Evolutionary conservation across 2,888 invertebrate genomes (phyloP).

Genomic region (Argyresthia goedartella): DNA sequence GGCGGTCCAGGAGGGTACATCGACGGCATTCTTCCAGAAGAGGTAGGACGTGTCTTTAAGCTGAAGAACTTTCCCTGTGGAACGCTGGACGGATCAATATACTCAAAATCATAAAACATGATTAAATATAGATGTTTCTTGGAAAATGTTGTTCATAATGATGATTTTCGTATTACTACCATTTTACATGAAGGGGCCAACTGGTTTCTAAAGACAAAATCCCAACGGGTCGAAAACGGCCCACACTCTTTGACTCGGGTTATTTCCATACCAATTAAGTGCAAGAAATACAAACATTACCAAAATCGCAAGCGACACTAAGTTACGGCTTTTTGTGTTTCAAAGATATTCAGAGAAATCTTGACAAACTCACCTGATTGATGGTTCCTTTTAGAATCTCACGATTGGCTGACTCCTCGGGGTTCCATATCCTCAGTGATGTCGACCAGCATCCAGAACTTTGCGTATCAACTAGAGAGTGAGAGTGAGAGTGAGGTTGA

Average conservation of each 20-base stretch:
- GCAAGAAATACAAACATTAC: neutral
- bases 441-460: conserved; percentile 50
- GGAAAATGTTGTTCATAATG: too few relatives aligned
- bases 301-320: neutral
- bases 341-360: neutral
- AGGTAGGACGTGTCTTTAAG: too few relatives aligned
- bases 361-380: neutral
- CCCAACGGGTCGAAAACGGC: too few relatives aligned
- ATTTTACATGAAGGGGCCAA: too few relatives aligned
- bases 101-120: too few relatives aligned
- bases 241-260: too few relatives aligned
- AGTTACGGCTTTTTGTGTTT: neutral
- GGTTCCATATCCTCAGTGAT: conserved; percentile 55
- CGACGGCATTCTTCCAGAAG: conserved; percentile 49
- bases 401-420: conserved; percentile 60
- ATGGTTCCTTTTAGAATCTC: conserved; percentile 31
- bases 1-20: conserved; percentile 41
- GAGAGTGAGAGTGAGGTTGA: conserved; percentile 43
- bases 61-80: too few relatives aligned
- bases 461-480: conserved; percentile 43
- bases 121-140: neutral
- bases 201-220: too few relatives aligned
- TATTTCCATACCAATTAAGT: too few relatives aligned
- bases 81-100: too few relatives aligned
- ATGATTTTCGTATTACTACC: too few relatives aligned